Conservation (phyloP, 92 coral and sea anemone genomes). For the Porites divaricata region DNA sequence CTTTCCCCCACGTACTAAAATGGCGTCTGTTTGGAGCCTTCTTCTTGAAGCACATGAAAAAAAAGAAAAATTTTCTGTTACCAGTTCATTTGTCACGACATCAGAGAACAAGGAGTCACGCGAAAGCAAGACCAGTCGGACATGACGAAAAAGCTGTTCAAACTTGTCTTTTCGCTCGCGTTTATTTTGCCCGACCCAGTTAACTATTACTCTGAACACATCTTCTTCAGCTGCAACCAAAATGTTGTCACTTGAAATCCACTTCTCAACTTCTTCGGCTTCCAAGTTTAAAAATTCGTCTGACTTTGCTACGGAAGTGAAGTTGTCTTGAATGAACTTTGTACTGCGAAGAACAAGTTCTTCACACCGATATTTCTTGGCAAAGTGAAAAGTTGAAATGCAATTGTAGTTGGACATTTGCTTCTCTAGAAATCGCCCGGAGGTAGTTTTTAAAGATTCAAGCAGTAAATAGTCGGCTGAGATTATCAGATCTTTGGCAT, state of each 20-base stretch:
- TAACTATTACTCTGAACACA: not conserved
- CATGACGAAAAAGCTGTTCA: not conserved
- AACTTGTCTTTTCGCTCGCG: not conserved
- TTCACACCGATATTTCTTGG: not conserved
- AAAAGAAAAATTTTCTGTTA: not conserved
- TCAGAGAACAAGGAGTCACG: not conserved
- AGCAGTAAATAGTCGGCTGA: conserved; percentile 1
- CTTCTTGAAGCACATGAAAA: not conserved
- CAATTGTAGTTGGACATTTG: not conserved
- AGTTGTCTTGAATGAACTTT: conserved; percentile 18
- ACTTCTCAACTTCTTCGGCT: not conserved
- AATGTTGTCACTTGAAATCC: conserved; percentile 34
- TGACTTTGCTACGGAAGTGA: not conserved
- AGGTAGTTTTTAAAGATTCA: not conserved
- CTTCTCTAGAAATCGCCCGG: not conserved
- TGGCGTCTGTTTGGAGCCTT: conserved; percentile 9
- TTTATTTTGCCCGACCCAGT: not conserved
- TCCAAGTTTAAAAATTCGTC: conserved; percentile 32
- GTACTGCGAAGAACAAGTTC: not conserved
- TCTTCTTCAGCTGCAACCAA: not conserved
- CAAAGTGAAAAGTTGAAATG: not conserved
- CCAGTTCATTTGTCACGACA: not conserved
- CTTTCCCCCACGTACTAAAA: not conserved
- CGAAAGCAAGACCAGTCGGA: not conserved
- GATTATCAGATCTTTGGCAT: not conserved